phyloP scores from a whole-genome alignment of 2,113 vertebrate species.

The Onychorhynchus coronatus region DNA sequence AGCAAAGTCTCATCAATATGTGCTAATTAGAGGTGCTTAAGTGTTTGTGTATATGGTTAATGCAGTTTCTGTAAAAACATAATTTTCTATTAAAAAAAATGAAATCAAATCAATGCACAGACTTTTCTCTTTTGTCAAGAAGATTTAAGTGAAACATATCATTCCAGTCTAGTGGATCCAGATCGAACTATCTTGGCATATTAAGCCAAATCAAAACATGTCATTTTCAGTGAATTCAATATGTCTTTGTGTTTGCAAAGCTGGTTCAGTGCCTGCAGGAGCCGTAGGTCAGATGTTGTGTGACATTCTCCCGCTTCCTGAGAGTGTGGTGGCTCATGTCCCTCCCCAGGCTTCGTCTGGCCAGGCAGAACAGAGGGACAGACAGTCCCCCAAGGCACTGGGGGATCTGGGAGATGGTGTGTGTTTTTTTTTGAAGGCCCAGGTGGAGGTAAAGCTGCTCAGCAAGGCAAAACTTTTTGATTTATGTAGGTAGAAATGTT shows the following conservation, averaged over 20 bases:
- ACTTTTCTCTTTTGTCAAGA: neutral
- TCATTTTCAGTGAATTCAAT: neutral
- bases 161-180: neutral
- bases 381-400: neutral
- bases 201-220: constrained; percentile 2
- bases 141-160: neutral
- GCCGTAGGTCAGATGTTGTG: neutral
- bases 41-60: neutral
- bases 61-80: neutral
- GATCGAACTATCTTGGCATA: neutral
- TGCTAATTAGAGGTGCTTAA: neutral
- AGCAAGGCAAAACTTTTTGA: neutral
- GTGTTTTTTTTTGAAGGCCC: neutral
- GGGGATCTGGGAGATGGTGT: accelerated
- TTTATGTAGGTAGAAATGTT: neutral
- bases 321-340: neutral
- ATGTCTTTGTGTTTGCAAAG: neutral
- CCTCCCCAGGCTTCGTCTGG: neutral
- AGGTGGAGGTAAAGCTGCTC: neutral
- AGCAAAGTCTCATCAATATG: neutral
- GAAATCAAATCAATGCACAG: neutral
- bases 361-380: neutral
- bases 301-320: neutral
- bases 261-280: neutral
- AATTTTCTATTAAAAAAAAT: neutral